Base-by-base conservation (phyloP, 2,113 vertebrate genomes). In the Sciurus niger region DNA sequence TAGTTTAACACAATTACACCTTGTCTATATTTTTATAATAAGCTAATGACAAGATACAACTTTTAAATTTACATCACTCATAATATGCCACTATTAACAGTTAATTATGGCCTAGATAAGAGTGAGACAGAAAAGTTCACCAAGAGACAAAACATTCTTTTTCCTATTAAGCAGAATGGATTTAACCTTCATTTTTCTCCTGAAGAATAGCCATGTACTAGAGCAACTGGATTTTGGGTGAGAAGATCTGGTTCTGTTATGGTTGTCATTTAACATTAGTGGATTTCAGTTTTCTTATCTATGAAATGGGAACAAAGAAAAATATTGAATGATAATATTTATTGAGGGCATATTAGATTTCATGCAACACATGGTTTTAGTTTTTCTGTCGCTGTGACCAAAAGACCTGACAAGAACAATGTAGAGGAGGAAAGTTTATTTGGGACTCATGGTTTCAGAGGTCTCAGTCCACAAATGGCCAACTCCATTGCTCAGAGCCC, bases 41-140 rank as follows among this genome's bases (percentile, higher is more conserved):
- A 43, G 77, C 17, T 43, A 53, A 70, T 90, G 55, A 16, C 18
- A 90, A 11, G 48, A 32, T 51, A n/a, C 24, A 89, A 78, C 22
- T n/a, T 51, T 51, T 32, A 89, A 51, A 89, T 78, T 18, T 40
- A 34, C 2, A 79, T 79, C 53, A 68, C 13, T 53, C 67, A 68
- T 55, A 46, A 55, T 28, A 58, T 80, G 48, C 13, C 12, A 43
- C 18, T 55, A 40, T 90, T 83, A 14, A 16, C 34, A 51, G 16
- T 95, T 65, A 95, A 88, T 55, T 84, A 20, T 89, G 46, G 68
- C 63, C n/a, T 85, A 70, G 25, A 65, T 89, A 63, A 70, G 13
- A 74, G 18, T 73, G 48, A 12, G 53, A 74, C 73, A 76, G n/a
- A 55, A 24, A 92, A 80, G 0, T 55, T 92, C 34, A 37, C 20